These are phyloP conservation scores for Pyrrhia umbra DNA, from an alignment of 2,888 invertebrate species.

Conservation along the genomic window DNA sequence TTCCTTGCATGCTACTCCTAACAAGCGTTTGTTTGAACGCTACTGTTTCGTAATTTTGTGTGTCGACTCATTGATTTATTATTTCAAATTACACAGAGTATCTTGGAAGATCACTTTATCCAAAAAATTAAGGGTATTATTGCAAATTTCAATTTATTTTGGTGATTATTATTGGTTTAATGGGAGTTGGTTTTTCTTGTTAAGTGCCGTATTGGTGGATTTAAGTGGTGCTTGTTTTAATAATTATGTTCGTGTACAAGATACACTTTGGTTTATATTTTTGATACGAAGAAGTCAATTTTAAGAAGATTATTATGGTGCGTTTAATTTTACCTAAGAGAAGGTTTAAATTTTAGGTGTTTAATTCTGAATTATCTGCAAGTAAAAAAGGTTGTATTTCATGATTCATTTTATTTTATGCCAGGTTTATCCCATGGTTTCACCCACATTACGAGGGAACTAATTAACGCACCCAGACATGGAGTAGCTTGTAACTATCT, in stretches of 20 bases:
- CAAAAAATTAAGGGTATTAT: conserved; percentile 60
- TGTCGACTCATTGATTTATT: conserved; percentile 70
- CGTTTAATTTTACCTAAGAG: background rate
- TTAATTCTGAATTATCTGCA: background rate
- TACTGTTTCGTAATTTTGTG: conserved; percentile 69
- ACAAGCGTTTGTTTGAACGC: conserved; percentile 69
- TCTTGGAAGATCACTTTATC: conserved; percentile 60
- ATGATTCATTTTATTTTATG: too few relatives aligned
- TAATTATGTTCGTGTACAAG: conserved; percentile 15
- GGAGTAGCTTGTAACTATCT: too few relatives aligned
- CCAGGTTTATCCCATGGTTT: too few relatives aligned
- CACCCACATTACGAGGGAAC: too few relatives aligned
- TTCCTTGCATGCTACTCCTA: conserved; percentile 56
- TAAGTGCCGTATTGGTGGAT: conserved; percentile 27
- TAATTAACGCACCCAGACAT: too few relatives aligned
- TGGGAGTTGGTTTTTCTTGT: conserved; percentile 41
- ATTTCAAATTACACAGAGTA: conserved; percentile 68
- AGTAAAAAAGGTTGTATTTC: background rate
- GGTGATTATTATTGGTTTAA: conserved; percentile 42
- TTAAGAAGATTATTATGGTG: background rate
- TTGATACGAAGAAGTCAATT: background rate
- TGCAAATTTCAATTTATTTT: conserved; percentile 55
- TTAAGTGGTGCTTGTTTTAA: conserved; percentile 31
- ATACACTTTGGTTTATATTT: background rate
- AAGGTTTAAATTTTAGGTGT: background rate